phyloP scores from a whole-genome alignment of 2,113 vertebrate species.

The Cichladusa arquata region DNA sequence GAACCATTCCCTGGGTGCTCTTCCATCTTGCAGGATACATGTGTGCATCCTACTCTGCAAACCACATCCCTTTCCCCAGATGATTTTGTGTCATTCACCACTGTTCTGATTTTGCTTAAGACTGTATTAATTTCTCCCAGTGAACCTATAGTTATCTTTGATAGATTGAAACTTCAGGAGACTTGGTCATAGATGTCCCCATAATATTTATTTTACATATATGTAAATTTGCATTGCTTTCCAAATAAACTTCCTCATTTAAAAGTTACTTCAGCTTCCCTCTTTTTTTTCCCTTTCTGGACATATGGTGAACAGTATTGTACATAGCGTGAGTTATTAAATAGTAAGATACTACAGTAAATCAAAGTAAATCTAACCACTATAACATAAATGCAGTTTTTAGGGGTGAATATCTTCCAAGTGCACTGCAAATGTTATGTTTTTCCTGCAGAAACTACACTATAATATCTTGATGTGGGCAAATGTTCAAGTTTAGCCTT shows the following conservation, averaged over 20 bases:
- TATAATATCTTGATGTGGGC: not conserved
- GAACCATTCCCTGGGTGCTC: not conserved
- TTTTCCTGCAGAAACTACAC: not conserved
- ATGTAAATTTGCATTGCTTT: not conserved
- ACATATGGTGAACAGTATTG: not conserved
- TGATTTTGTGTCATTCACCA: fast-evolving
- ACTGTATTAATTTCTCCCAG: not conserved
- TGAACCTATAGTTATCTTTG: not conserved
- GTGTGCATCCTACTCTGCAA: not conserved
- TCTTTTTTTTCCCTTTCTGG: not conserved
- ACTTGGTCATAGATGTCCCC: not conserved
- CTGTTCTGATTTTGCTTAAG: not conserved
- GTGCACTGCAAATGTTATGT: not conserved
- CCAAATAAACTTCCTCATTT: not conserved
- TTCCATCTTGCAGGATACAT: not conserved
- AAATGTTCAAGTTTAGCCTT: not conserved
- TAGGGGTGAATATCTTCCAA: not conserved
- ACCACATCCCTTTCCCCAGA: fast-evolving
- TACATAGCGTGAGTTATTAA: not conserved
- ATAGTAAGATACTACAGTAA: not conserved
- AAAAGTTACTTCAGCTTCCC: not conserved
- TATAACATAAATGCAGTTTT: not conserved
- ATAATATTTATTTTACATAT: not conserved
- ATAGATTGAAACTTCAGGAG: not conserved
- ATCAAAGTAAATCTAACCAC: not conserved